Conservation (phyloP, 2,888 invertebrate genomes). For the Orthosia gracilis region DNA sequence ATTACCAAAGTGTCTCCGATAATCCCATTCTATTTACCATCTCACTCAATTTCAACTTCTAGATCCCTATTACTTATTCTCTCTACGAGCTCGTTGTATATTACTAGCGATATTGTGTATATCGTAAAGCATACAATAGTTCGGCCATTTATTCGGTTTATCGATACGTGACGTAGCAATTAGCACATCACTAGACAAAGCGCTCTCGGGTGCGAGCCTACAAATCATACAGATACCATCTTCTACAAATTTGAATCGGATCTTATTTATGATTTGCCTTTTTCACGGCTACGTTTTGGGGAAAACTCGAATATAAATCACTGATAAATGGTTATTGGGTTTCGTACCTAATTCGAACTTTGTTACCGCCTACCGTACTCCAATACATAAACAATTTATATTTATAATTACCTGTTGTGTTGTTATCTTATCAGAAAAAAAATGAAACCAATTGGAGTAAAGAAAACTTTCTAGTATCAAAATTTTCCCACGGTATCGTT, state of each 20-base stretch:
- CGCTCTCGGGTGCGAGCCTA: slow-evolving; percentile 90
- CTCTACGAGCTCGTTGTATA: slow-evolving; percentile 42
- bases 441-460: slow-evolving; percentile 65
- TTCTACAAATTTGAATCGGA: slow-evolving; percentile 92
- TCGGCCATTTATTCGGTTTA: slow-evolving; percentile 74
- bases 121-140: slow-evolving; percentile 68
- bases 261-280: slow-evolving; percentile 92
- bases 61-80: slow-evolving; percentile 30
- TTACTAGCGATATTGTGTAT: slow-evolving; percentile 60
- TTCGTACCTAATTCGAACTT: slow-evolving; percentile 84
- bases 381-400: slow-evolving; percentile 67
- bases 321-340: slow-evolving; percentile 88
- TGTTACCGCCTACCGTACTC: slow-evolving; percentile 73
- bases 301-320: slow-evolving; percentile 90
- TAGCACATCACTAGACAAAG: slow-evolving; percentile 90
- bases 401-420: slow-evolving; percentile 53
- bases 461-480: slow-evolving; percentile 64
- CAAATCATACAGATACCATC: slow-evolving; percentile 91
- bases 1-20: slow-evolving; percentile 1
- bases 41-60: slow-evolving; percentile 33
- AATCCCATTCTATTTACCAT: slow-evolving; percentile 19
- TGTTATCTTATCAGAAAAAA: slow-evolving; percentile 71
- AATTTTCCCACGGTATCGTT: slow-evolving; percentile 81
- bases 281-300: slow-evolving; percentile 90
- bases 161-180: slow-evolving; percentile 85